Conservation (phyloP, 35 echinoderm and acorn worm genomes). For the Holothuria glaberrima region DNA sequence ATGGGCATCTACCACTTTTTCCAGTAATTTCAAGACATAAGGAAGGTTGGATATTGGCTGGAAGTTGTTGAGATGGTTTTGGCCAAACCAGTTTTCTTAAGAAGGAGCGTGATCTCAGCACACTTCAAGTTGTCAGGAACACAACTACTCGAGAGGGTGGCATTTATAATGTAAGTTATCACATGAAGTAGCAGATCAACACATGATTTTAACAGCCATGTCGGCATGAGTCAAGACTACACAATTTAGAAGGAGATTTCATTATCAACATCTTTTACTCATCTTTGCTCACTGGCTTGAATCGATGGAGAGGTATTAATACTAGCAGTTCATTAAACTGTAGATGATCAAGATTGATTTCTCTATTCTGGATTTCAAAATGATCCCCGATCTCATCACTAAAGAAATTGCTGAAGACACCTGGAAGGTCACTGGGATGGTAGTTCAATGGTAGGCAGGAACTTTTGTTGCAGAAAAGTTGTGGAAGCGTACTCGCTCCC, state of each 20-base stretch:
- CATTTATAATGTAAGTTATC: conserved; percentile 10
- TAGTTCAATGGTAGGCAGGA: neutral
- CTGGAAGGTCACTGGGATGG: neutral
- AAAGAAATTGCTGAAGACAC: conserved; percentile 36
- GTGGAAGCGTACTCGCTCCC: no score
- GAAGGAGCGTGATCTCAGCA: conserved; percentile 44
- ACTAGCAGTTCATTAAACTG: no score
- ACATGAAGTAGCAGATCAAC: neutral
- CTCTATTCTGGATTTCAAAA: neutral
- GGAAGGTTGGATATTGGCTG: conserved; percentile 35
- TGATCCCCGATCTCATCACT: conserved; percentile 1
- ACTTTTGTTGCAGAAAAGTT: no score
- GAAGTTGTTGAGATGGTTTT: conserved; percentile 20
- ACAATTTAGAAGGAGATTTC: conserved; percentile 13
- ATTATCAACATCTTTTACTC: conserved; percentile 31
- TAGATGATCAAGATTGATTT: neutral
- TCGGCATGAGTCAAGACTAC: conserved; percentile 43
- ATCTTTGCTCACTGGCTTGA: neutral
- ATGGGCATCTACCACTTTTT: conserved; percentile 24
- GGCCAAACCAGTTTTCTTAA: conserved; percentile 73
- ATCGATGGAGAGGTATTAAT: neutral
- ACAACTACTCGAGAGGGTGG: neutral
- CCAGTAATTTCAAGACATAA: conserved; percentile 37
- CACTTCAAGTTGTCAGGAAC: conserved; percentile 51
- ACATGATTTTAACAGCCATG: conserved; percentile 19